A percentile compares a stretch with the other conserved stretches of the same genome.
Conservation (phyloP, 2,797 vertebrate genomes). For the Ara ararauna region DNA sequence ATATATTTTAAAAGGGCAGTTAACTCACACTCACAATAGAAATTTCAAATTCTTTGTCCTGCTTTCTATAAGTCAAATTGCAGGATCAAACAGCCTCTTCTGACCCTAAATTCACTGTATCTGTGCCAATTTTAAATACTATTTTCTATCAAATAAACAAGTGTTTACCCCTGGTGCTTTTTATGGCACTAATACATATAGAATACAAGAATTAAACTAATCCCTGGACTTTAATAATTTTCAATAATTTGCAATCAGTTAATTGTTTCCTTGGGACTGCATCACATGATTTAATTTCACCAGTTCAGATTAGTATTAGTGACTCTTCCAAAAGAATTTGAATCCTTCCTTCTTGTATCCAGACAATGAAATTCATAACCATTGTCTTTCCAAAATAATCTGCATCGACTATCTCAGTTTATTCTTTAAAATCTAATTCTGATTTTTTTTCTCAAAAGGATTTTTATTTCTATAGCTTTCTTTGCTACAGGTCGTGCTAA, state of each 20-base stretch:
- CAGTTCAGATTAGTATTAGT: slow-evolving; percentile 28
- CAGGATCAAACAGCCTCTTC: not conserved
- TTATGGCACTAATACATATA: slow-evolving; percentile 29
- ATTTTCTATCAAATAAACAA: slow-evolving; percentile 39
- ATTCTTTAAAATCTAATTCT: not conserved
- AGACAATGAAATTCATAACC: not conserved
- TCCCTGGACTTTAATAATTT: slow-evolving; percentile 41
- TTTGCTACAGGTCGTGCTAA: not conserved
- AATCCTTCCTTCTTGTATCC: not conserved
- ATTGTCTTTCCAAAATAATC: not conserved
- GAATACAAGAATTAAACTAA: slow-evolving; percentile 56
- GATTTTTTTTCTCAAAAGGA: not conserved
- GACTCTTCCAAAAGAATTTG: slow-evolving; percentile 42
- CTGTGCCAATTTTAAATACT: not conserved
- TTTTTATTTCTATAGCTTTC: not conserved
- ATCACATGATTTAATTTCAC: slow-evolving; percentile 41
- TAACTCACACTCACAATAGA: not conserved
- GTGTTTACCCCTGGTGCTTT: slow-evolving; percentile 19
- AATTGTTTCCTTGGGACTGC: slow-evolving; percentile 54
- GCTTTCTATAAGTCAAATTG: not conserved
- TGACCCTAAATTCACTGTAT: not conserved
- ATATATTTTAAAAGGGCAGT: not conserved
- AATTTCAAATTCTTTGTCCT: not conserved
- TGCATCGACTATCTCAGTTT: not conserved
- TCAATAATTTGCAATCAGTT: slow-evolving; percentile 63